Percentiles rank a stretch among this genome's conserved stretches.
phyloP scores from a whole-genome alignment of 1,140 invertebrate species.

The Mactra quadrangularis region DNA sequence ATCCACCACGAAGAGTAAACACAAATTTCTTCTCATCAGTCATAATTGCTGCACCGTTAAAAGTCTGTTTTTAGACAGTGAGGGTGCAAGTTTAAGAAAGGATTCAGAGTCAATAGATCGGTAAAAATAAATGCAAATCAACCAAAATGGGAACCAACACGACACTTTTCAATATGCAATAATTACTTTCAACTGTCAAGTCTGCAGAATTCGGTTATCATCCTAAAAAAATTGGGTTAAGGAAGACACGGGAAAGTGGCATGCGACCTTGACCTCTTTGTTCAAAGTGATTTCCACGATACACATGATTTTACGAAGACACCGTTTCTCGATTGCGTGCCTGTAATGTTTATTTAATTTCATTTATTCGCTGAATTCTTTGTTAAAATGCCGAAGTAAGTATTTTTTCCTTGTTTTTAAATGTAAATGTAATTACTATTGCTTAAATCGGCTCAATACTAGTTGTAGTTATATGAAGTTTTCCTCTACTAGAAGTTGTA shows the following conservation, averaged over 20 bases:
- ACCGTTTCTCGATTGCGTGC: slow-evolving; percentile 5
- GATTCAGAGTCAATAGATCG: no score
- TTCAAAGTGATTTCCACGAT: not conserved
- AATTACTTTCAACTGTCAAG: not conserved
- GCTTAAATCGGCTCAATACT: no score
- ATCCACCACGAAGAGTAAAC: slow-evolving; percentile 64
- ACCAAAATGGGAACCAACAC: no score
- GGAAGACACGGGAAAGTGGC: slow-evolving; percentile 20
- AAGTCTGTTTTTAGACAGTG: no score
- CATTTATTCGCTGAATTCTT: not conserved
- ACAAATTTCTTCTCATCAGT: slow-evolving; percentile 19
- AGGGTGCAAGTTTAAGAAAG: no score
- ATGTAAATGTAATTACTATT: no score
- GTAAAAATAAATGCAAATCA: no score
- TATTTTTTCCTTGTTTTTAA: not conserved
- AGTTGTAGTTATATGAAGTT: no score
- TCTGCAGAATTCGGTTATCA: slow-evolving; percentile 8
- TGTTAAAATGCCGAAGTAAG: slow-evolving; percentile 11
- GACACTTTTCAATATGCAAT: not conserved
- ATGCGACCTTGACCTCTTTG: slow-evolving; percentile 16
- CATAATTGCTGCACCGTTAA: no score
- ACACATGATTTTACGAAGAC: not conserved
- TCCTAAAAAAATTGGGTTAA: not conserved
- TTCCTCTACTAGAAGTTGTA: no score
- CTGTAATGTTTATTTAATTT: not conserved